These are phyloP conservation scores for Idaea dimidiata DNA, from an alignment of 2,888 invertebrate genomes.

Conservation along the genomic window DNA sequence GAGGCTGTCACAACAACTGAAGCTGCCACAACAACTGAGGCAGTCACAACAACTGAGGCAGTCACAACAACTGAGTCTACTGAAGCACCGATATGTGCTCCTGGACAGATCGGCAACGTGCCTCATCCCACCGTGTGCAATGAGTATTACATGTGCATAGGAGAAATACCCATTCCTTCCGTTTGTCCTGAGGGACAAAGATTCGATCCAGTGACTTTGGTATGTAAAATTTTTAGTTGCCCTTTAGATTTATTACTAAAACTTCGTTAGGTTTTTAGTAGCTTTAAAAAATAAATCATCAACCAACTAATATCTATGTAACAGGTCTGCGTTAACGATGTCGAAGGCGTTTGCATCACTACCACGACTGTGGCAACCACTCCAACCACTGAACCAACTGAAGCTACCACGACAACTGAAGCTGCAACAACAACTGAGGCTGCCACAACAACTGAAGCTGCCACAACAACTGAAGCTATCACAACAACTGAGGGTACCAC, in stretches of 20 bases:
- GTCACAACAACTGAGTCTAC: constrained; percentile 8
- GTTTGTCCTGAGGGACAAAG: constrained; percentile 9
- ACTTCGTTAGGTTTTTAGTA: no score
- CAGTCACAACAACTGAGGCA: neutral
- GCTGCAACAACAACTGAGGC: neutral
- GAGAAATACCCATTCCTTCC: constrained; percentile 10
- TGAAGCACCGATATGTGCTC: constrained; percentile 10
- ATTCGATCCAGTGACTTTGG: neutral
- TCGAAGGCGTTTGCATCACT: no score
- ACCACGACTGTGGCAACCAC: neutral
- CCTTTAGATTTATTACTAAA: no score
- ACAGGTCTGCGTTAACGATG: no score
- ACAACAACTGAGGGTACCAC: no score
- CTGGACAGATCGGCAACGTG: constrained; percentile 19
- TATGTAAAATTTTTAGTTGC: neutral
- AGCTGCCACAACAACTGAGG: constrained; percentile 6
- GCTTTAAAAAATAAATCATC: no score
- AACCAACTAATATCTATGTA: no score
- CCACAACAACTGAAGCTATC: neutral
- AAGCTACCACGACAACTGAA: constrained; percentile 3
- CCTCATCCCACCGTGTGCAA: constrained; percentile 20
- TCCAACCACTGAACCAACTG: neutral
- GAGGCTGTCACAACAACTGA: neutral
- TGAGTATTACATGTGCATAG: constrained; percentile 23
- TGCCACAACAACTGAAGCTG: neutral